These are phyloP conservation scores for Bryconaethiops microstoma DNA, from an alignment of 2,797 vertebrate genomes.

Conservation along the genomic window DNA sequence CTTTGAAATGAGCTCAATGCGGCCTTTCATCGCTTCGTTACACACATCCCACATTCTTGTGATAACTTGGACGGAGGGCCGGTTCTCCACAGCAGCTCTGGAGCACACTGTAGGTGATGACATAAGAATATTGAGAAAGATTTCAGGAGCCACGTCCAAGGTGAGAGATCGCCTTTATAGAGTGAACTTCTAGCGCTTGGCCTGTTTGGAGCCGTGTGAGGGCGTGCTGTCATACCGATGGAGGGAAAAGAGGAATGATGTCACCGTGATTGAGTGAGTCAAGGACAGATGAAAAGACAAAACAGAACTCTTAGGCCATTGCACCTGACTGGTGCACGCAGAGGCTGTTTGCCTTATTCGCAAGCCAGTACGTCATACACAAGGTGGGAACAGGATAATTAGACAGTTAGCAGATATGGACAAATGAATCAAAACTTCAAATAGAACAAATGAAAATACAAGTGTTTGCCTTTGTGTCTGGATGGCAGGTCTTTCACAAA, in stretches of 20 bases:
- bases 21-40: slow-evolving; percentile 55
- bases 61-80: slow-evolving; percentile 53
- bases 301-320: slow-evolving; percentile 1
- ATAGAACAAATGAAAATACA: not conserved
- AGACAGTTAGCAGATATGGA: not conserved
- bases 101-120: slow-evolving; percentile 50
- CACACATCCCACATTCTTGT: slow-evolving; percentile 61
- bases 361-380: not conserved
- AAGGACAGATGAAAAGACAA: slow-evolving; percentile 31
- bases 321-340: slow-evolving; percentile 15
- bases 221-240: slow-evolving; percentile 39
- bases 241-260: slow-evolving; percentile 37
- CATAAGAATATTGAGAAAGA: slow-evolving; percentile 54
- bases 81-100: slow-evolving; percentile 47
- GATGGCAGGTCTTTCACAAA: not conserved
- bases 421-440: not conserved
- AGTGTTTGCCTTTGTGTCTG: no score
- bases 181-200: slow-evolving; percentile 7
- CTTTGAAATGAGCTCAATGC: slow-evolving; percentile 28
- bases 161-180: slow-evolving; percentile 36
- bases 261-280: slow-evolving; percentile 32
- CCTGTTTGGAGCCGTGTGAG: slow-evolving; percentile 44
- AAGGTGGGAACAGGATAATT: not conserved
- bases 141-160: slow-evolving; percentile 45
- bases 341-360: not conserved